Conservation (phyloP, 2,888 invertebrate species). For the Tubulanus polymorphus region DNA sequence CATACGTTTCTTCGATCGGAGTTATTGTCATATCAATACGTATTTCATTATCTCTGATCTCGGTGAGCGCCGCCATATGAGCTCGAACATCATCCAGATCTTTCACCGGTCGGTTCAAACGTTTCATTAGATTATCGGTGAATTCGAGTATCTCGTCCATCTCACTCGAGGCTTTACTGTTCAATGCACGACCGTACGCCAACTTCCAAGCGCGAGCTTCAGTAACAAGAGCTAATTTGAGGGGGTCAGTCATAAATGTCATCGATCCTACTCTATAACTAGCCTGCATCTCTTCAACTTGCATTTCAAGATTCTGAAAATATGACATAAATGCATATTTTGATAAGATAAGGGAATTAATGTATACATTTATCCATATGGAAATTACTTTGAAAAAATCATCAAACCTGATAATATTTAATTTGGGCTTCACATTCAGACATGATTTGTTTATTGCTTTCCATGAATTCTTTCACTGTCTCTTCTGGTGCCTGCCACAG, state of each 20-base stretch:
- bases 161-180: conserved; percentile 51
- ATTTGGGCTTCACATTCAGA: conserved; percentile 56
- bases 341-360: not conserved
- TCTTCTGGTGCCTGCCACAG: conserved; percentile 43
- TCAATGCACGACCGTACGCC: conserved; percentile 51
- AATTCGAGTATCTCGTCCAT: conserved; percentile 67
- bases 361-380: not conserved
- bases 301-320: conserved; percentile 49
- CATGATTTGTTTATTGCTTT: conserved; percentile 53
- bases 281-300: conserved; percentile 47
- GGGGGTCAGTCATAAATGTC: conserved; percentile 53
- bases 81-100: conserved; percentile 91
- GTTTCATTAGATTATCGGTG: conserved; percentile 86
- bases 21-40: conserved; percentile 91
- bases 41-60: conserved; percentile 90
- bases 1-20: conserved; percentile 94
- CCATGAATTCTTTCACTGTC: conserved; percentile 55
- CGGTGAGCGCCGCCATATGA: conserved; percentile 84
- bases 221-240: conserved; percentile 80
- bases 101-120: conserved; percentile 77
- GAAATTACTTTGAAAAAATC: conserved; percentile 5
- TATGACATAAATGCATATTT: no score
- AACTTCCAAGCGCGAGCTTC: conserved; percentile 54
- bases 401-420: conserved; percentile 49
- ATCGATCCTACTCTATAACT: conserved; percentile 50